Evolutionary conservation across 2,113 vertebrate genomes (phyloP).

Genomic region (Elaphurus davidianus): DNA sequence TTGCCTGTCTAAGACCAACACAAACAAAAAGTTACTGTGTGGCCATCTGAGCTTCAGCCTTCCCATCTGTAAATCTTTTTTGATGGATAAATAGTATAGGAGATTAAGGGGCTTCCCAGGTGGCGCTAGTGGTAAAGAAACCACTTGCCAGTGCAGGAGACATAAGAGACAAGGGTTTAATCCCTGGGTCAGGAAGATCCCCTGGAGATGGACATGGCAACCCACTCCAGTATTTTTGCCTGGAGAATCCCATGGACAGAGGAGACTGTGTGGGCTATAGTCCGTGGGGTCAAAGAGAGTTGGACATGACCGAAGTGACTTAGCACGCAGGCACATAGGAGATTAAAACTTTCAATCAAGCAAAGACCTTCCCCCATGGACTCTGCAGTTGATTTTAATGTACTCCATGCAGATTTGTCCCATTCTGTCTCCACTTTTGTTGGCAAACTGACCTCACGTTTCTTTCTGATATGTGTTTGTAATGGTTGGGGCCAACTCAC

Average conservation of each 20-base stretch:
- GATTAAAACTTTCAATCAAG: neutral
- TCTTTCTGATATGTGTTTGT: neutral
- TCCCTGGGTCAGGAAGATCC: neutral
- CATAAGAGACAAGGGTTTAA: neutral
- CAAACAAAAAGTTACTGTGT: neutral
- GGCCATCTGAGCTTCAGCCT: neutral
- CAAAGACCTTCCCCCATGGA: neutral
- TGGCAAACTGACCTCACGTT: neutral
- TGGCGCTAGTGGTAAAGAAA: neutral
- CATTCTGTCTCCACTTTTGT: neutral
- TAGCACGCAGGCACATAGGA: neutral
- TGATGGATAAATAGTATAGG: neutral
- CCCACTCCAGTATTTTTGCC: neutral
- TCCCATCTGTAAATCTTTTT: neutral
- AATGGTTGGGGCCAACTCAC: neutral
- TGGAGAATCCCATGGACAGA: neutral
- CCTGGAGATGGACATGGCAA: neutral
- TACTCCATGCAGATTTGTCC: neutral
- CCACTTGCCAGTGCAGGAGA: neutral
- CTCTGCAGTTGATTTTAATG: neutral
- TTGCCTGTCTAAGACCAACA: neutral
- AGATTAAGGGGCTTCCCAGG: neutral
- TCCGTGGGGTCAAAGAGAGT: neutral
- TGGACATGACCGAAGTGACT: neutral
- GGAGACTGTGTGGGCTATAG: neutral